Evolutionary conservation across 2,888 invertebrate species (phyloP).

Genomic region (Amphiduros pacificus): DNA sequence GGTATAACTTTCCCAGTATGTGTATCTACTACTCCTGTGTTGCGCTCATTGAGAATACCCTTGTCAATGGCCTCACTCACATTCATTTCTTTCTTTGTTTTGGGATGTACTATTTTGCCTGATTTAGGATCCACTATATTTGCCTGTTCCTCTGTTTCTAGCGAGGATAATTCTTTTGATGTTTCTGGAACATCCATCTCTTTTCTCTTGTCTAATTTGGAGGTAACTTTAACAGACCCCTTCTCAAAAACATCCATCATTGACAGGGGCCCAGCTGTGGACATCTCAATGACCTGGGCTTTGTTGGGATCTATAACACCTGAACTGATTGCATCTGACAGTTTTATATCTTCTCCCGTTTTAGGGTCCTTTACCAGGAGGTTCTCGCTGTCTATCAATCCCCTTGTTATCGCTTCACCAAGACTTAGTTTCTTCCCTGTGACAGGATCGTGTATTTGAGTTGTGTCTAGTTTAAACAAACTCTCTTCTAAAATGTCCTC

Average conservation of each 20-base stretch:
- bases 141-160: neutral
- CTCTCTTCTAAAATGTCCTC: slow-evolving; percentile 17
- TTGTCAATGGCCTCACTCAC: slow-evolving; percentile 68
- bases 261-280: neutral
- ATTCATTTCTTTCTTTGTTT: slow-evolving; percentile 75
- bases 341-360: slow-evolving; percentile 64
- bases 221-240: no score
- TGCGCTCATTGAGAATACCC: slow-evolving; percentile 49
- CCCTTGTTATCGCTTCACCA: slow-evolving; percentile 61
- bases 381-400: neutral
- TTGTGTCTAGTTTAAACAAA: slow-evolving; percentile 74
- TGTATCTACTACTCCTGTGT: slow-evolving; percentile 64
- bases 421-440: slow-evolving; percentile 81
- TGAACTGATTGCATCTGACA: slow-evolving; percentile 67
- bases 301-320: slow-evolving; percentile 63
- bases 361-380: no score
- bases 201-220: no score
- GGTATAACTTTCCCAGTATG: slow-evolving; percentile 64
- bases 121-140: slow-evolving; percentile 41
- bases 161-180: neutral
- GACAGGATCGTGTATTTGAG: slow-evolving; percentile 71
- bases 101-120: slow-evolving; percentile 65
- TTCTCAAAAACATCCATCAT: neutral
- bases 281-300: slow-evolving; percentile 2
- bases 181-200: no score